These are phyloP conservation scores for Condylostylus longicornis DNA, from an alignment of 1,140 invertebrate species.

Conservation along the genomic window DNA sequence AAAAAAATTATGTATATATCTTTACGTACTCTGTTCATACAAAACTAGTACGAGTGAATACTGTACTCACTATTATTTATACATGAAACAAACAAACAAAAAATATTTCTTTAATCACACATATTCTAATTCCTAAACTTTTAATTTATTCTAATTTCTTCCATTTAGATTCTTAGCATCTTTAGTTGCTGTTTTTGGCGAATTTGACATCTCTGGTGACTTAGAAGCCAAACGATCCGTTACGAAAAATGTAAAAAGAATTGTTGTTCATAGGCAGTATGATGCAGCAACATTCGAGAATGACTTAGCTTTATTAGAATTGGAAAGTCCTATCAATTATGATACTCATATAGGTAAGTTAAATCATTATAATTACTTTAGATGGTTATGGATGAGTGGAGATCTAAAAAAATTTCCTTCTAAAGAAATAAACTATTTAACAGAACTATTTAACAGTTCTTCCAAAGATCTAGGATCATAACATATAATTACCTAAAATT, in stretches of 20 bases:
- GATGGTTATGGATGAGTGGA: no score
- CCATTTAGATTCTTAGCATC: constrained; percentile 70
- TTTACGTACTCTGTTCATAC: no score
- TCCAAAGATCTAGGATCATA: no score
- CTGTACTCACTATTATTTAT: not conserved
- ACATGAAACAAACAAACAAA: no score
- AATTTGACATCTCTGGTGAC: constrained; percentile 75
- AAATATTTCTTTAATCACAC: no score
- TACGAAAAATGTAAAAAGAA: constrained; percentile 67
- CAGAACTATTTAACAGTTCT: not conserved
- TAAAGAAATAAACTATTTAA: not conserved
- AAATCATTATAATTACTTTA: not conserved
- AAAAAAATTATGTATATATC: no score
- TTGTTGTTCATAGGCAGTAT: constrained; percentile 78
- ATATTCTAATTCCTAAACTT: no score
- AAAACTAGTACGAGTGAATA: no score
- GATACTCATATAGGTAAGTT: constrained; percentile 63
- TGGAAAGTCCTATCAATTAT: constrained; percentile 69
- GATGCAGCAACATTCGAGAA: constrained; percentile 83
- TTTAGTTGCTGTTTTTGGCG: constrained; percentile 77
- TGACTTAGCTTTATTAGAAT: constrained; percentile 69
- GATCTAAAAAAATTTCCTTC: no score
- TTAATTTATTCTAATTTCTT: no score
- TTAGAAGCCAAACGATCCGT: constrained; percentile 58
- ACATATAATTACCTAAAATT: no score